A percentile compares a stretch with the other conserved stretches of the same genome.
phyloP scores from a whole-genome alignment of 1,140 invertebrate species.

The Polypedilum pembai region DNA sequence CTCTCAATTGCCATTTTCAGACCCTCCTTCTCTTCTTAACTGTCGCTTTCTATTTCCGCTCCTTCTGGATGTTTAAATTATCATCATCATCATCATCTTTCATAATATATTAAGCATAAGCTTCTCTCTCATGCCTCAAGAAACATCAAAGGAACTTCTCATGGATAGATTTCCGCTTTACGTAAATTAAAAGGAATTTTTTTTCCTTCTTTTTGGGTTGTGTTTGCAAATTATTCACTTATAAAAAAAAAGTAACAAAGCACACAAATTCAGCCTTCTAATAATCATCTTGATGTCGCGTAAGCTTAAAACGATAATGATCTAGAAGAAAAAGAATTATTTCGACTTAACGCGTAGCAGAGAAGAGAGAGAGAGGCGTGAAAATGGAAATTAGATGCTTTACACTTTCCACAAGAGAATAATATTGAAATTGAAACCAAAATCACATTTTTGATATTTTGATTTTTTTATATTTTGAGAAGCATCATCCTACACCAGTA shows the following conservation, averaged over 20 bases:
- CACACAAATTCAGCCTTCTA: no score
- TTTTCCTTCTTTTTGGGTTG: not conserved
- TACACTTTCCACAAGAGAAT: not conserved
- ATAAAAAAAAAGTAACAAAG: not conserved
- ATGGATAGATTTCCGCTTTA: conserved; percentile 17
- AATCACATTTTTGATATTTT: not conserved
- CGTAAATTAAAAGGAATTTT: conserved; percentile 5
- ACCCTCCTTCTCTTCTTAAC: not conserved
- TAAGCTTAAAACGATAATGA: conserved; percentile 1
- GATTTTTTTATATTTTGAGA: no score
- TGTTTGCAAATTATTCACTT: not conserved
- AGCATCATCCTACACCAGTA: no score
- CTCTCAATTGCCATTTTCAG: not conserved
- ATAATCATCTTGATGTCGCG: no score
- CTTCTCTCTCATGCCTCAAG: not conserved
- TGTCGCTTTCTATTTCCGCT: conserved; percentile 7
- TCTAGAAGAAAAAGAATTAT: conserved; percentile 3
- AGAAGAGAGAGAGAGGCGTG: not conserved
- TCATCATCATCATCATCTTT: conserved; percentile 12
- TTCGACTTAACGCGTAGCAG: conserved; percentile 22
- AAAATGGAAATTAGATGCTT: conserved; percentile 8
- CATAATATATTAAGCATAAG: conserved; percentile 7
- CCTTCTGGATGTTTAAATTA: not conserved
- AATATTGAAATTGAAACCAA: not conserved
- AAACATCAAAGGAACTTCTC: conserved; percentile 17